Evolutionary conservation across 2,797 vertebrate species (phyloP).

Genomic region (Sebastiscus albofasciatus): DNA sequence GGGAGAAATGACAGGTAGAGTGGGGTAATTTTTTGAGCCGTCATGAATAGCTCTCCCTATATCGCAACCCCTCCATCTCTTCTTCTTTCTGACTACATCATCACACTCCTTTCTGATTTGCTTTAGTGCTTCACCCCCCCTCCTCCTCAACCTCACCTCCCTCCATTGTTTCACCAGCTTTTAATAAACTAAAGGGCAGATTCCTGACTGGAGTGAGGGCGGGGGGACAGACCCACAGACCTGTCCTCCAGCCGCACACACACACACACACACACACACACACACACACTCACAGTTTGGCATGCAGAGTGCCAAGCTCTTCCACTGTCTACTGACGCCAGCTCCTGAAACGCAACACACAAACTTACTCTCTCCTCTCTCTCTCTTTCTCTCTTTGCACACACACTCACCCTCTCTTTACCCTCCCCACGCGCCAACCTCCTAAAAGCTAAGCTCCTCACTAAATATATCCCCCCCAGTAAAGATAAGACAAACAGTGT

Average conservation of each 20-base stretch:
- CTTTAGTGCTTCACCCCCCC: slow-evolving; percentile 12
- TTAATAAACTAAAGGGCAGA: slow-evolving; percentile 91
- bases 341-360: slow-evolving; percentile 55
- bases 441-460: slow-evolving; percentile 83
- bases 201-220: slow-evolving; percentile 75
- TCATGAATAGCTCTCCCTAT: slow-evolving; percentile 1
- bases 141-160: slow-evolving; percentile 56
- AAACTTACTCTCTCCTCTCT: slow-evolving; percentile 40
- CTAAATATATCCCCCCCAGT: slow-evolving; percentile 88
- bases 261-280: slow-evolving; percentile 14
- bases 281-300: slow-evolving; percentile 53
- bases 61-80: not conserved
- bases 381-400: slow-evolving; percentile 2
- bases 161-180: slow-evolving; percentile 86
- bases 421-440: slow-evolving; percentile 65
- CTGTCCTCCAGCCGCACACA: slow-evolving; percentile 54
- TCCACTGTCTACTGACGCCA: slow-evolving; percentile 78
- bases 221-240: slow-evolving; percentile 35
- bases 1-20: slow-evolving; percentile 35
- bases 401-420: slow-evolving; percentile 23
- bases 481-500: slow-evolving; percentile 86
- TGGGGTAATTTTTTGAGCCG: not conserved
- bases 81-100: slow-evolving; percentile 43
- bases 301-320: slow-evolving; percentile 79
- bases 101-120: slow-evolving; percentile 36